Percentiles rank a stretch among this genome's conserved stretches.
phyloP scores from a whole-genome alignment of 2,888 invertebrate genomes.

The Liopterus haemorrhoidalis region DNA sequence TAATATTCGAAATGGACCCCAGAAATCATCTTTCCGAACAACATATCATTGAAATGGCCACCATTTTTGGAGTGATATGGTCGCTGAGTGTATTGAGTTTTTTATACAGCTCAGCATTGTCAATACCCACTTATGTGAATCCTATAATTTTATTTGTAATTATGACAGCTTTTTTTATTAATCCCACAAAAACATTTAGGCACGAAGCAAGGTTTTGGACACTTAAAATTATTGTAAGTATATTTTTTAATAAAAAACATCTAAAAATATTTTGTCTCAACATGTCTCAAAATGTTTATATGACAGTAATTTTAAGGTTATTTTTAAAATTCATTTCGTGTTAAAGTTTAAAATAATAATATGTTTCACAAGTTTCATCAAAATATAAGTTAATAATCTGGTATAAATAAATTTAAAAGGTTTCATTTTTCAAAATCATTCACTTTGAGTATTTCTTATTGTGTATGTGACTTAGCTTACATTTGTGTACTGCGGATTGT shows the following conservation, averaged over 20 bases:
- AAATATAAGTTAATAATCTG: neutral
- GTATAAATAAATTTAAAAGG: neutral
- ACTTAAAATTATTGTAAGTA: slow-evolving; percentile 75
- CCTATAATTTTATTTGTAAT: slow-evolving; percentile 79
- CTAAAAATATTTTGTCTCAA: slow-evolving; percentile 20
- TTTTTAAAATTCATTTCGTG: neutral
- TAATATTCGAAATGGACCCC: slow-evolving; percentile 96
- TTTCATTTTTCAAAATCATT: neutral
- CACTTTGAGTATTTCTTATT: no score
- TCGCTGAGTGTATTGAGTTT: slow-evolving; percentile 82
- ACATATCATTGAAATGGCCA: slow-evolving; percentile 89
- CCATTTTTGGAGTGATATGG: slow-evolving; percentile 93
- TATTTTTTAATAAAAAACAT: slow-evolving; percentile 5
- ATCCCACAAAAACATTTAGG: slow-evolving; percentile 86
- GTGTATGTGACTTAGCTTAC: no score
- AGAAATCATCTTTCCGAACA: slow-evolving; percentile 90
- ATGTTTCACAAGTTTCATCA: no score
- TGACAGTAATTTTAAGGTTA: slow-evolving; percentile 8
- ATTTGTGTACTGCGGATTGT: no score
- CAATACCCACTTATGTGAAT: slow-evolving; percentile 88
- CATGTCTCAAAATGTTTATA: slow-evolving; percentile 18
- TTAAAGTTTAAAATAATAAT: no score
- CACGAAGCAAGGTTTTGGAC: slow-evolving; percentile 95
- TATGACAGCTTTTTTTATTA: slow-evolving; percentile 79
- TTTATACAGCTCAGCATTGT: slow-evolving; percentile 70